Base-by-base conservation (phyloP, 2,888 invertebrate species). In the Hipparchia semele region DNA sequence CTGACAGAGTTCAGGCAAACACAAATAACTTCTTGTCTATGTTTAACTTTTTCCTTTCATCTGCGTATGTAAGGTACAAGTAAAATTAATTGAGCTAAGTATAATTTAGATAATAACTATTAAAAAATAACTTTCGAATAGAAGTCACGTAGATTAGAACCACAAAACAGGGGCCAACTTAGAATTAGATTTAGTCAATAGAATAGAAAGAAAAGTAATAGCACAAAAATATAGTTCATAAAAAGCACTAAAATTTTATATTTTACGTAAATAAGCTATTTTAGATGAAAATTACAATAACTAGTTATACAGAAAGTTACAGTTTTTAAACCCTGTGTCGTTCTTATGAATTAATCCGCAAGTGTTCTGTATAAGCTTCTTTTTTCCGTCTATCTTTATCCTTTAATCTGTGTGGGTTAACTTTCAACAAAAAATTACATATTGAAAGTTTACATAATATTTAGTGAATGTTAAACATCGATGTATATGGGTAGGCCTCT, bases 121-220 rank as follows among this genome's bases (percentile, higher is more conserved):
- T 54, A 2, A 54, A 54, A 12, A 8, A 54, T 54, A 54, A 12
- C 12, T 54, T 54, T 60, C 33, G 39, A 39, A 60, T 73, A 77
- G 64, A 61, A 51, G 46, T 70, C 74, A 78, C 75, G 68, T 75
- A 71, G 77, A 58, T 45, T 71, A 75, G 69, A 69, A 39, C 82
- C 91, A 90, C 90, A 80, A 84, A 84, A 79, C 82, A 83, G 92
- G 82, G 89, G 92, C 92, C 92, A 92, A 92, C 79, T 84, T 92
- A 91, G 91, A 81, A 2, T 81, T 91, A 91, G 91, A 81, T 72
- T 72, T 80, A 80, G 78, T 13, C 67, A 65, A 68, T 73, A 77
- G 74, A 65, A 68, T 73, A 77, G 74, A 61, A 69, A 71, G 61
- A 60, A 49, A 69, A 51, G 9, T 10, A 12, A 54, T 8, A 56